Evolutionary conservation across 2,797 vertebrate genomes (phyloP).

Genomic region (Hoplostethus mediterraneus): DNA sequence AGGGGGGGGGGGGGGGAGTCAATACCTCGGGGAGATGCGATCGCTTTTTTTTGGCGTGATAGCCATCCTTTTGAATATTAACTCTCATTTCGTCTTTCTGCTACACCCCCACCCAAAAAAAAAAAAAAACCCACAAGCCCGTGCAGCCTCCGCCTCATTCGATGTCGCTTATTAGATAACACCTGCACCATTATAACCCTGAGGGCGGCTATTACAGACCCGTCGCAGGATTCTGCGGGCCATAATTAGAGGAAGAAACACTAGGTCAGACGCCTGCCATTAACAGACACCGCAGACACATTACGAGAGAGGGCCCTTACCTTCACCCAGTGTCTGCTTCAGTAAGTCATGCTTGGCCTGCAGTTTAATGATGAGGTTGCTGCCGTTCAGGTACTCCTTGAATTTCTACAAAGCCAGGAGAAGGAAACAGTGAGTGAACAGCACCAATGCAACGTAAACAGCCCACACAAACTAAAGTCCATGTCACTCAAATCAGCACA

Average conservation of each 20-base stretch:
- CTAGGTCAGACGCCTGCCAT: slow-evolving; percentile 28
- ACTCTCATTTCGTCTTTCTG: slow-evolving; percentile 16
- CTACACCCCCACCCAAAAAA: not conserved
- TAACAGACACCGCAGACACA: slow-evolving; percentile 38
- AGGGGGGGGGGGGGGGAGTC: slow-evolving; percentile 23
- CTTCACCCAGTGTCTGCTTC: slow-evolving; percentile 98
- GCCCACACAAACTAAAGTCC: slow-evolving; percentile 29
- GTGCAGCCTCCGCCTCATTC: slow-evolving; percentile 10
- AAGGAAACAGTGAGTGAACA: slow-evolving; percentile 37
- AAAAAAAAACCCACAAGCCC: slow-evolving; percentile 3
- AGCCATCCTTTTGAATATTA: slow-evolving; percentile 43
- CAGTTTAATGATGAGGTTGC: slow-evolving; percentile 98
- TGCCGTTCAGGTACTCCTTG: slow-evolving; percentile 98
- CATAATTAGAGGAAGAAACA: slow-evolving; percentile 48
- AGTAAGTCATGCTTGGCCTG: slow-evolving; percentile 98
- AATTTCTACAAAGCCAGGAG: slow-evolving; percentile 89
- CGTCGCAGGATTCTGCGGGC: slow-evolving; percentile 34
- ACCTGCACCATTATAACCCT: slow-evolving; percentile 22
- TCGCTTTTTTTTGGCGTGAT: slow-evolving; percentile 34
- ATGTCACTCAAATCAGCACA: slow-evolving; percentile 26
- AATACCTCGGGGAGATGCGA: slow-evolving; percentile 13
- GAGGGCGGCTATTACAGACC: slow-evolving; percentile 31
- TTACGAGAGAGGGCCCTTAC: slow-evolving; percentile 80
- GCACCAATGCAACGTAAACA: slow-evolving; percentile 33
- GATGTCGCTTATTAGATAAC: slow-evolving; percentile 45